Conservation (phyloP, 2,113 vertebrate genomes). For the Bubo blakistoni region DNA sequence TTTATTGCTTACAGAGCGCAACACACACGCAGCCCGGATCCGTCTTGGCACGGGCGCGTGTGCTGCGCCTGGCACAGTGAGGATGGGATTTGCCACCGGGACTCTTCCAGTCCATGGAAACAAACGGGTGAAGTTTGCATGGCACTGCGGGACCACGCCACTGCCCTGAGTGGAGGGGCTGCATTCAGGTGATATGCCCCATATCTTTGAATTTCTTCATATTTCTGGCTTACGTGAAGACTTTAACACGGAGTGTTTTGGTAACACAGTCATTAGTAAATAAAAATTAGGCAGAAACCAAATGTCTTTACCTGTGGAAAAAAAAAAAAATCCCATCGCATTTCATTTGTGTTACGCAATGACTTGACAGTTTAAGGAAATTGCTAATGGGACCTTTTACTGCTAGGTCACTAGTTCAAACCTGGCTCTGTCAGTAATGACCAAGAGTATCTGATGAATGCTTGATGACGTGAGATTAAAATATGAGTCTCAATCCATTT, state of each 20-base stretch:
- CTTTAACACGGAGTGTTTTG: background rate
- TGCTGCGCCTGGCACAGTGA: background rate
- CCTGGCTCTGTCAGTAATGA: constrained; percentile 48
- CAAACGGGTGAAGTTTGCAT: rapidly evolving
- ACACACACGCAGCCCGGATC: background rate
- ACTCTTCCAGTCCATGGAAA: background rate
- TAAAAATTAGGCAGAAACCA: background rate
- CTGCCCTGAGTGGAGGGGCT: background rate
- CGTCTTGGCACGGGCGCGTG: rapidly evolving
- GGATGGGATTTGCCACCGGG: background rate
- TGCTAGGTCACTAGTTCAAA: constrained; percentile 58
- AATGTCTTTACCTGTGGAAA: background rate
- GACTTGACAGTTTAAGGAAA: constrained; percentile 58
- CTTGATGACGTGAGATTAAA: constrained; percentile 64
- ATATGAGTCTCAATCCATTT: constrained; percentile 46
- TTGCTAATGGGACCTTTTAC: constrained; percentile 62
- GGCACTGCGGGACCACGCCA: rapidly evolving
- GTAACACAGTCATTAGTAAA: background rate
- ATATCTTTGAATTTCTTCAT: rapidly evolving
- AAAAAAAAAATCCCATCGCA: background rate
- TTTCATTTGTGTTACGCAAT: constrained; percentile 4
- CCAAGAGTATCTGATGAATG: constrained; percentile 54
- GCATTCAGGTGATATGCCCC: rapidly evolving
- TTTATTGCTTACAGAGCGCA: background rate
- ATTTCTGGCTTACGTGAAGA: rapidly evolving